A percentile compares a stretch with the other conserved stretches of the same genome.
These are phyloP conservation scores for Electrona antarctica DNA, from an alignment of 2,113 vertebrate species.

Conservation along the genomic window DNA sequence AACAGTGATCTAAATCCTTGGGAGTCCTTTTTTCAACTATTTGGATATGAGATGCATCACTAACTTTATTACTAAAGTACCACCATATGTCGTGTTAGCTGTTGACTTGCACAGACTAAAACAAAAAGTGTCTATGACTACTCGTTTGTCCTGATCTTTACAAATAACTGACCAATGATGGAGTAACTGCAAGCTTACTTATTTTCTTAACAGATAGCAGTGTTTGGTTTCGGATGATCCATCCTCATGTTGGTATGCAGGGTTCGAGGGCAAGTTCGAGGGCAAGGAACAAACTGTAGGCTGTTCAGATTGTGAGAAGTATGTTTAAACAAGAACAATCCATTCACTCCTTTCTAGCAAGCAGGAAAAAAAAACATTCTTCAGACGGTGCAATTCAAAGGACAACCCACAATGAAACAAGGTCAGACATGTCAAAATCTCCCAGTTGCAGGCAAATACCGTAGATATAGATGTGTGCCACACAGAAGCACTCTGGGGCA, in stretches of 20 bases:
- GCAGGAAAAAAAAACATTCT: conserved; percentile 46
- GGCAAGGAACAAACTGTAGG: conserved; percentile 62
- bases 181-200: too few relatives aligned
- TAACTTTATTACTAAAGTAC: conserved; percentile 59
- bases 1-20: conserved; percentile 70
- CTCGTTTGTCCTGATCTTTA: neutral
- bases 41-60: conserved; percentile 68
- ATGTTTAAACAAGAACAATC: conserved; percentile 53
- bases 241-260: conserved; percentile 53
- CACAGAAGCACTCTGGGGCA: conserved; percentile 5
- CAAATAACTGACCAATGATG: too few relatives aligned
- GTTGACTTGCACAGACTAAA: conserved; percentile 54
- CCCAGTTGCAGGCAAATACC: conserved; percentile 66
- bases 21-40: conserved; percentile 68
- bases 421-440: conserved; percentile 65
- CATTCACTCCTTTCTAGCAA: conserved; percentile 40
- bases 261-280: neutral
- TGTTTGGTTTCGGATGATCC: conserved; percentile 11
- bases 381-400: conserved; percentile 60
- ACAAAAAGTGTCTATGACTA: conserved; percentile 16
- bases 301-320: conserved; percentile 55
- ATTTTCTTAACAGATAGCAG: too few relatives aligned
- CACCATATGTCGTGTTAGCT: conserved; percentile 55
- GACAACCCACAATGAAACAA: conserved; percentile 60
- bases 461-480: conserved; percentile 40